Percentiles rank a stretch among this genome's conserved stretches.
Conservation (phyloP, 2,797 vertebrate genomes). For the Coendou prehensilis region DNA sequence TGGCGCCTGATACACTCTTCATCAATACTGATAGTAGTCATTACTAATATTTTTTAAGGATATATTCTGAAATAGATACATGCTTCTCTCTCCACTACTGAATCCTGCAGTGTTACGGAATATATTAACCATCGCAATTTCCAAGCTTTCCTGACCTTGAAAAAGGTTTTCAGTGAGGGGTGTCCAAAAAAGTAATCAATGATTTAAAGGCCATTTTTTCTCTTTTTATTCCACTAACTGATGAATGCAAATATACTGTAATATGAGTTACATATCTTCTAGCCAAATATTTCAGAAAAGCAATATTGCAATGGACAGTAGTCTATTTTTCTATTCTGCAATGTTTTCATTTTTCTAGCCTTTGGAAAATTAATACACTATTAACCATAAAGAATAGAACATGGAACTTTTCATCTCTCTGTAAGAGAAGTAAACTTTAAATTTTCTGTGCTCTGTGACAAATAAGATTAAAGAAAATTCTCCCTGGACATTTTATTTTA, state of each 20-base stretch:
- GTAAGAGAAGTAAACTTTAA: background rate
- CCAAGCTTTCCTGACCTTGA: background rate
- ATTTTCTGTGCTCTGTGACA: background rate
- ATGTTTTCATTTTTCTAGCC: constrained; percentile 35
- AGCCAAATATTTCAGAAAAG: background rate
- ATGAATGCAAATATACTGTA: background rate
- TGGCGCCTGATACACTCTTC: background rate
- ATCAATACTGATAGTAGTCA: background rate
- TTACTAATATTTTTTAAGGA: background rate
- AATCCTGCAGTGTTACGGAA: background rate
- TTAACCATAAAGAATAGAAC: constrained; percentile 35
- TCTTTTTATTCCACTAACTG: background rate
- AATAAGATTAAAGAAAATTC: constrained; percentile 26
- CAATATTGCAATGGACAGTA: background rate
- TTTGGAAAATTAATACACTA: constrained; percentile 22
- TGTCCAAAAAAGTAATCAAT: background rate
- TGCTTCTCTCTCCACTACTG: background rate
- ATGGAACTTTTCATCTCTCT: constrained; percentile 21
- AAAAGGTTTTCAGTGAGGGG: background rate
- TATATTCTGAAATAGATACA: background rate
- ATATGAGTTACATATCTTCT: background rate
- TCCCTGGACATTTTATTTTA: background rate
- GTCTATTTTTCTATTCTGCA: background rate
- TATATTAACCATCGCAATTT: background rate
- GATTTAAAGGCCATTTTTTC: background rate